These are phyloP conservation scores for Scyliorhinus canicula DNA, from an alignment of 2,797 vertebrate species.

Conservation along the genomic window DNA sequence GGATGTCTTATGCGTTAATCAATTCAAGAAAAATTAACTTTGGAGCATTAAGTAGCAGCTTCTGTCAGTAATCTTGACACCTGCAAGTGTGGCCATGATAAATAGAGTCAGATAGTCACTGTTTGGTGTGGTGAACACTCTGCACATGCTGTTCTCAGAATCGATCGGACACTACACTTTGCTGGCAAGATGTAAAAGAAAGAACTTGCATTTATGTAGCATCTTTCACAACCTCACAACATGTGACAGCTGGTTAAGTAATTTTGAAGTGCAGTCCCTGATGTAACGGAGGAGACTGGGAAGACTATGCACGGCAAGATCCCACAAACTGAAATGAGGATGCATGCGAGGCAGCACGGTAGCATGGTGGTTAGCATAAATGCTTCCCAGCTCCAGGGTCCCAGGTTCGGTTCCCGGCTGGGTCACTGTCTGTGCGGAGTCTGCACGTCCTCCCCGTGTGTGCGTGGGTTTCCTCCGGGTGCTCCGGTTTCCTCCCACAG, in stretches of 20 bases:
- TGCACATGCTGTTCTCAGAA: neutral
- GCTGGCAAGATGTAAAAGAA: neutral
- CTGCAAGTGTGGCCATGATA: neutral
- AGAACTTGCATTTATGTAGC: neutral
- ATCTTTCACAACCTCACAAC: neutral
- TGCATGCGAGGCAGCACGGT: too few relatives aligned
- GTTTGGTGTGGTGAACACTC: neutral
- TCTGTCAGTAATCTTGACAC: neutral
- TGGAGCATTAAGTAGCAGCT: neutral
- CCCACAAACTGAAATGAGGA: neutral
- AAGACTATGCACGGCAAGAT: neutral
- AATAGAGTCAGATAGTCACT: neutral
- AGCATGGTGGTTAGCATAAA: too few relatives aligned
- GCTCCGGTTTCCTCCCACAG: too few relatives aligned
- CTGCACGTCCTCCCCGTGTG: too few relatives aligned
- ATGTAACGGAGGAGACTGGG: neutral
- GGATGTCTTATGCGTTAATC: neutral
- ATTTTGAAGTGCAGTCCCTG: neutral
- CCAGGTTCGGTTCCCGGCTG: too few relatives aligned
- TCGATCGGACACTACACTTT: neutral
- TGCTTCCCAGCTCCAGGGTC: too few relatives aligned
- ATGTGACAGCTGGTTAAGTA: neutral
- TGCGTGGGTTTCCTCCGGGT: too few relatives aligned
- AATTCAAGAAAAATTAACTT: neutral
- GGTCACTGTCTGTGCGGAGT: too few relatives aligned